These are phyloP conservation scores for Oxyteleia sp. DNA, from an alignment of 2,888 invertebrate species.

Conservation along the genomic window DNA sequence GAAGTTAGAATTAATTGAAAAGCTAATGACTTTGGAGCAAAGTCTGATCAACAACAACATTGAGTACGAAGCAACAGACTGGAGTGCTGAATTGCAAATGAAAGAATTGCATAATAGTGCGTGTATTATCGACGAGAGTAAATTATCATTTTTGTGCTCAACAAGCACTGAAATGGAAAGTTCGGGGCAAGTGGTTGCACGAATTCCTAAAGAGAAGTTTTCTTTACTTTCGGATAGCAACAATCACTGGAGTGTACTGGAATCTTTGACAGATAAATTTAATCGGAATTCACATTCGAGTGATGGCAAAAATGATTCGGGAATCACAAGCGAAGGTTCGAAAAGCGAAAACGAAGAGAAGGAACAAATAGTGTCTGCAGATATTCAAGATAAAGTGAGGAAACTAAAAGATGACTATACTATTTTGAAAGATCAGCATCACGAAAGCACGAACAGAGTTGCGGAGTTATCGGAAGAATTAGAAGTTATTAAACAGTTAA, in stretches of 20 bases:
- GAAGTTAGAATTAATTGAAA: slow-evolving; percentile 41
- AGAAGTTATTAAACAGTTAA: slow-evolving; percentile 74
- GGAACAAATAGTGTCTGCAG: slow-evolving; percentile 73
- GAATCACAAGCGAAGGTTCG: slow-evolving; percentile 75
- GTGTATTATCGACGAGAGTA: slow-evolving; percentile 2
- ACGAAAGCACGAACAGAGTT: slow-evolving; percentile 69
- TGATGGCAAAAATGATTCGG: slow-evolving; percentile 82
- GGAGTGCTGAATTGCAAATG: slow-evolving; percentile 8
- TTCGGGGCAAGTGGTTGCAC: slow-evolving; percentile 30
- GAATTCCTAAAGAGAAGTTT: slow-evolving; percentile 36
- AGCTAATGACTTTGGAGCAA: slow-evolving; percentile 30
- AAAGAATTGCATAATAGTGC: slow-evolving; percentile 2
- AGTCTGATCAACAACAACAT: slow-evolving; percentile 43
- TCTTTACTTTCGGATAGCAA: slow-evolving; percentile 33
- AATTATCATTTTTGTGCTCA: slow-evolving; percentile 44
- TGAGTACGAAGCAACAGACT: not conserved
- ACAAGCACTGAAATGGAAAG: slow-evolving; percentile 23
- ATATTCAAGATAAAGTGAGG: slow-evolving; percentile 70
- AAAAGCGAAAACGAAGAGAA: slow-evolving; percentile 67
- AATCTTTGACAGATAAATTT: slow-evolving; percentile 54
- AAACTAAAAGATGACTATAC: slow-evolving; percentile 77
- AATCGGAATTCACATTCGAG: slow-evolving; percentile 72
- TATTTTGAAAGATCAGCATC: slow-evolving; percentile 73
- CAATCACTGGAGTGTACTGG: slow-evolving; percentile 42
- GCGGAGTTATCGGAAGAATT: slow-evolving; percentile 77